Percentiles rank a stretch among this genome's conserved stretches.
Evolutionary conservation across 2,113 vertebrate species (phyloP).

Genomic region (Oxygymnocypris stewartii): DNA sequence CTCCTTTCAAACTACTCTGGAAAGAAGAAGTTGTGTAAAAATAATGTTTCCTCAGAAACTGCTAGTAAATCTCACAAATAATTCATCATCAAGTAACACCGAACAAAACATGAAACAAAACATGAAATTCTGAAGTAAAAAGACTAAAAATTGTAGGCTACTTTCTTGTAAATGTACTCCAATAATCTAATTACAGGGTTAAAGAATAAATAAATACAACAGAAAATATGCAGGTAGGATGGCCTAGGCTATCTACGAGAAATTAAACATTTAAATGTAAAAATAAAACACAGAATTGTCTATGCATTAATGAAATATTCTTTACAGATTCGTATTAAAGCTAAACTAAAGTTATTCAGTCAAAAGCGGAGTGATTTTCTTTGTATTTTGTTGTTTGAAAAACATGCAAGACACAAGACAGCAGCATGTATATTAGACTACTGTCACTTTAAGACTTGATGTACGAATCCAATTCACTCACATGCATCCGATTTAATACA

Average conservation of each 20-base stretch:
- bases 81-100: not conserved
- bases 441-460: too few species aligned
- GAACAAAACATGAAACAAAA: too few species aligned
- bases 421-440: too few species aligned
- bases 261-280: not conserved
- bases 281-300: not conserved
- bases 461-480: too few species aligned
- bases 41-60: not conserved
- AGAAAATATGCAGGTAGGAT: too few species aligned
- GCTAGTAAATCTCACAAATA: not conserved
- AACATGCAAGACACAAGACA: too few species aligned
- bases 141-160: too few species aligned
- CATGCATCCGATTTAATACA: too few species aligned
- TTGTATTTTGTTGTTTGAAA: not conserved
- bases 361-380: not conserved
- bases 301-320: not conserved
- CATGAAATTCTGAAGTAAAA: too few species aligned
- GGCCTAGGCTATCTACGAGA: not conserved
- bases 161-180: not conserved
- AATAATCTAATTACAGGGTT: not conserved
- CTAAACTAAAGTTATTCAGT: not conserved
- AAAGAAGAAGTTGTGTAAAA: not conserved
- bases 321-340: not conserved
- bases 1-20: conserved; percentile 1
- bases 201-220: not conserved